Percentiles rank a stretch among this genome's conserved stretches.
These are phyloP conservation scores for Siderastrea siderea DNA, from an alignment of 92 coral and sea anemone species.

Conservation along the genomic window DNA sequence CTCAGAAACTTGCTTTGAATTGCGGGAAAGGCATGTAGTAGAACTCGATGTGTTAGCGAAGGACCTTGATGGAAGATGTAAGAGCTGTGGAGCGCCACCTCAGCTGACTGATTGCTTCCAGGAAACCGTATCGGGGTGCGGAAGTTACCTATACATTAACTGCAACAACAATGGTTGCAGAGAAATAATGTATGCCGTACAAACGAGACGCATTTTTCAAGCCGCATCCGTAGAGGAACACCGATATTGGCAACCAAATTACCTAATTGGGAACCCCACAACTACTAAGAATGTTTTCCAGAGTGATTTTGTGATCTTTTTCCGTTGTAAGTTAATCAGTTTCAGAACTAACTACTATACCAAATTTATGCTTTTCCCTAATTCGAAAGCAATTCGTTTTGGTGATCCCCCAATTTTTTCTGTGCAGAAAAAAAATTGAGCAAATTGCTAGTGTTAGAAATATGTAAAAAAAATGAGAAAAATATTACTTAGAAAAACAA, in stretches of 20 bases:
- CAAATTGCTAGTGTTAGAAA: constrained; percentile 13
- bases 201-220: constrained; percentile 3
- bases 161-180: constrained; percentile 9
- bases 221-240: neutral
- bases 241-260: neutral
- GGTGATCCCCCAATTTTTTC: constrained; percentile 25
- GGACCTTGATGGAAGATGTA: neutral
- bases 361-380: too few relatives aligned
- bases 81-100: constrained; percentile 3
- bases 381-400: neutral
- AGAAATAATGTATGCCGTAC: constrained; percentile 24
- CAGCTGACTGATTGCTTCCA: constrained; percentile 25
- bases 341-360: too few relatives aligned
- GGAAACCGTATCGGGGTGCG: constrained; percentile 22
- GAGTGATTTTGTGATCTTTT: neutral
- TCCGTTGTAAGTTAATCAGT: too few relatives aligned
- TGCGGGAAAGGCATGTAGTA: neutral
- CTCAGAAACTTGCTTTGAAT: neutral
- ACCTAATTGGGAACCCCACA: too few relatives aligned
- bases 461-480: neutral
- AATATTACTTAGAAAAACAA: neutral
- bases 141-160: constrained; percentile 9
- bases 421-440: constrained; percentile 4
- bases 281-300: neutral
- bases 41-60: constrained; percentile 1